Evolutionary conservation across 53 echinoderm and acorn worm genomes (phyloP).

Genomic region (Arbacia lixula): DNA sequence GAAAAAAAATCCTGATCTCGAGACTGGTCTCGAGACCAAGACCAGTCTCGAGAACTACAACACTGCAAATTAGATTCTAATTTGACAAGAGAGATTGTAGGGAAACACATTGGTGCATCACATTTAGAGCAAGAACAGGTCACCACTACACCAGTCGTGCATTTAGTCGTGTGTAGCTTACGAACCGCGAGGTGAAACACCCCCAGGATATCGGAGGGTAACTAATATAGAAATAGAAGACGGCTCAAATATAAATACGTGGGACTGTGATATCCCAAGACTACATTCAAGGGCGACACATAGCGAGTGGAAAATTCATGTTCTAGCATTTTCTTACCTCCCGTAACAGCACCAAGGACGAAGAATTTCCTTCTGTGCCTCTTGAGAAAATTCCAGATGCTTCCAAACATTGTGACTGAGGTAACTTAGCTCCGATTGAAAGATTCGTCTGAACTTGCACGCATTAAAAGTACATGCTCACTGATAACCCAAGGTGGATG

Average conservation of each 20-base stretch:
- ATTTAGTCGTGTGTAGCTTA: too few relatives aligned
- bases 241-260: not conserved
- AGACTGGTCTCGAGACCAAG: too few relatives aligned
- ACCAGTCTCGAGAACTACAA: too few relatives aligned
- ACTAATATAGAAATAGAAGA: not conserved
- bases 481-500: too few relatives aligned
- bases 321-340: constrained; percentile 73
- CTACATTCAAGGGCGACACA: not conserved
- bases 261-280: not conserved
- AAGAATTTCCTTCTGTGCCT: constrained; percentile 80
- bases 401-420: constrained; percentile 57
- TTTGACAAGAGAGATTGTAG: too few relatives aligned
- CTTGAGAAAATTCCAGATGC: constrained; percentile 74
- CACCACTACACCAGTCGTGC: too few relatives aligned
- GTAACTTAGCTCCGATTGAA: not conserved
- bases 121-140: too few relatives aligned
- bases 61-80: too few relatives aligned
- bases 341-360: constrained; percentile 68
- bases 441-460: not conserved
- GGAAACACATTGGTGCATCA: too few relatives aligned
- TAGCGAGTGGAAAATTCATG: not conserved
- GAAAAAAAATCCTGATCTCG: too few relatives aligned
- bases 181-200: not conserved
- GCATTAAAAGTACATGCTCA: too few relatives aligned
- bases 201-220: not conserved